Percentiles rank a stretch among this genome's conserved stretches.
phyloP scores from a whole-genome alignment of 2,113 vertebrate species.

The Mesoclemmys tuberculata region DNA sequence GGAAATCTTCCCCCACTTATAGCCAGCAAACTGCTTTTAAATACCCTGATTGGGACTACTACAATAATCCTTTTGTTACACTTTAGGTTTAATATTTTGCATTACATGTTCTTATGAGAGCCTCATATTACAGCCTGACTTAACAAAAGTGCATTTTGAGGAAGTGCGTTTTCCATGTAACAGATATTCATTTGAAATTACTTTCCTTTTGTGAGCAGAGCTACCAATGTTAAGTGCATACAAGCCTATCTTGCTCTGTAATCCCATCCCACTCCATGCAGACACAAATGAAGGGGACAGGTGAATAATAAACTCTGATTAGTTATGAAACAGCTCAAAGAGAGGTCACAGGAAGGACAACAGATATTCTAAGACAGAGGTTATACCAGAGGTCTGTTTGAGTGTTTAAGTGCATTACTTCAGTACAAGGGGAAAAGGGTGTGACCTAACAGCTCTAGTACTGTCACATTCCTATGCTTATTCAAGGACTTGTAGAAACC shows the following conservation, averaged over 20 bases:
- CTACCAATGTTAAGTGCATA: background rate
- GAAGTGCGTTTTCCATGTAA: background rate
- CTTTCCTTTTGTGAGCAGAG: background rate
- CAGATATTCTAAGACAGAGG: too few relatives aligned
- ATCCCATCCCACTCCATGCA: background rate
- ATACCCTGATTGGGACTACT: background rate
- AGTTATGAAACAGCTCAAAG: background rate
- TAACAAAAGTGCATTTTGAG: background rate
- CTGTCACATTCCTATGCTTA: constrained; percentile 2
- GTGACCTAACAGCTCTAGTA: constrained; percentile 3
- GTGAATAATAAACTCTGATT: background rate
- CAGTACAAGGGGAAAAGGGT: constrained; percentile 4
- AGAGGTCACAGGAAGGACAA: background rate
- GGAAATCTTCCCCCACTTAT: background rate
- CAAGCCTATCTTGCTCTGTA: background rate
- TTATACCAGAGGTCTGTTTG: background rate
- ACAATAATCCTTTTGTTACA: background rate
- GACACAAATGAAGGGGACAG: background rate
- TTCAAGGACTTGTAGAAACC: constrained; percentile 2
- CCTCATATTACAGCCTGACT: background rate
- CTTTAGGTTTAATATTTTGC: background rate
- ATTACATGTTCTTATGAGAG: background rate
- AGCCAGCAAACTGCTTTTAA: background rate
- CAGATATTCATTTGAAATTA: background rate
- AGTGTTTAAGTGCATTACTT: background rate